Evolutionary conservation across 2,797 vertebrate species (phyloP).

Genomic region (Triplophysa bombifrons): DNA sequence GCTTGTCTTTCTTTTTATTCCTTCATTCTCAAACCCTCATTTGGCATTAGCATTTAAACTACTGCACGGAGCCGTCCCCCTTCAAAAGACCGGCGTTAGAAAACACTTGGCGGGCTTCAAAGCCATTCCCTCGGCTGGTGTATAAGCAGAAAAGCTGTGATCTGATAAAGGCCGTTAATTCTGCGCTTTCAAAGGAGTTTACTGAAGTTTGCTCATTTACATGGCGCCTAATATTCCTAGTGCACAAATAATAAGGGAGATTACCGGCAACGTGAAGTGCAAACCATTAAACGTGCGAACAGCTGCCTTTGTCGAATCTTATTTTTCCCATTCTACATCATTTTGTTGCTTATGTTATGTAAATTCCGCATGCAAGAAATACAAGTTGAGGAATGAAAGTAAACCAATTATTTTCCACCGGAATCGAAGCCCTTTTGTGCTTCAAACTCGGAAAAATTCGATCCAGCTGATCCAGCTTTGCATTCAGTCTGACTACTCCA

Average conservation of each 20-base stretch:
- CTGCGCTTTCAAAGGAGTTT: conserved; percentile 69
- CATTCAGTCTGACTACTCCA: conserved; percentile 24
- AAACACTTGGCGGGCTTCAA: conserved; percentile 52
- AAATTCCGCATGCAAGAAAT: conserved; percentile 33
- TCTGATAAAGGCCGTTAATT: conserved; percentile 75
- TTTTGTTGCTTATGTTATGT: conserved; percentile 57
- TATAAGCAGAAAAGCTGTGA: conserved; percentile 63
- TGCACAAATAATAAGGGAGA: conserved; percentile 55
- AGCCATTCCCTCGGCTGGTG: conserved; percentile 52
- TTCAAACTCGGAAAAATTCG: conserved; percentile 33
- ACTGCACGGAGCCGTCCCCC: conserved; percentile 59
- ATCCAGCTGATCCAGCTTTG: conserved; percentile 17
- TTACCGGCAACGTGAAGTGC: conserved; percentile 51
- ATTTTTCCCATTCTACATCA: conserved; percentile 61
- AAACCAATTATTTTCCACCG: conserved; percentile 48
- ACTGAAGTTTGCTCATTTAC: conserved; percentile 66
- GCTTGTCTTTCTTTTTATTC: conserved; percentile 62
- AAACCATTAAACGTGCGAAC: conserved; percentile 47
- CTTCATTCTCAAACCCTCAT: conserved; percentile 59
- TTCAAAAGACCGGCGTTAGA: conserved; percentile 55
- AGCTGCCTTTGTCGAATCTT: conserved; percentile 70
- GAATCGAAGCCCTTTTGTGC: conserved; percentile 40
- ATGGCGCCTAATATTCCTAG: conserved; percentile 59
- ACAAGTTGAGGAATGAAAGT: conserved; percentile 41
- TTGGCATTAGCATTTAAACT: conserved; percentile 73